These are phyloP conservation scores for Micropoecilia bifurca DNA, from an alignment of 2,797 vertebrate genomes.

Conservation along the genomic window DNA sequence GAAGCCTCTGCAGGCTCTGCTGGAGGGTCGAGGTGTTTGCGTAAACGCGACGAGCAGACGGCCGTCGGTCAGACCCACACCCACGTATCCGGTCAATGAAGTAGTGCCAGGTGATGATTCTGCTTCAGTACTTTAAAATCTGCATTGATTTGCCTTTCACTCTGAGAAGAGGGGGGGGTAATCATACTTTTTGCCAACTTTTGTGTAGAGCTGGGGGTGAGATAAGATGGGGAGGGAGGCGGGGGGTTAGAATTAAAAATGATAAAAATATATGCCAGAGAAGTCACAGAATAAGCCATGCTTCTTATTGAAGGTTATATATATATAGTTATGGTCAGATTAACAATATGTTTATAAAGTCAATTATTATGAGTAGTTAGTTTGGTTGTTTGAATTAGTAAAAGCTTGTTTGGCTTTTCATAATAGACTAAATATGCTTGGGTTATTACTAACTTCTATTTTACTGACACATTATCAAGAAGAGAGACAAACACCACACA, in stretches of 20 bases:
- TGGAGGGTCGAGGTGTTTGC: constrained; percentile 89
- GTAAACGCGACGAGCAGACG: constrained; percentile 75
- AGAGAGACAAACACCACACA: background rate
- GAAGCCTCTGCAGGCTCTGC: constrained; percentile 88
- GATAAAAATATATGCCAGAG: background rate
- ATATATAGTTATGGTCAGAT: background rate
- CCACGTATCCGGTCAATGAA: constrained; percentile 66
- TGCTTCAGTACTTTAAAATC: background rate
- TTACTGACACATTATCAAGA: background rate
- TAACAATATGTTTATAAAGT: background rate
- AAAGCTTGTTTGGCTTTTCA: background rate
- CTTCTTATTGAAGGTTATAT: background rate
- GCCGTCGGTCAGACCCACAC: constrained; percentile 44
- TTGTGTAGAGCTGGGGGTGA: background rate
- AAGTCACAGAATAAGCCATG: background rate
- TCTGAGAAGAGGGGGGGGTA: no score
- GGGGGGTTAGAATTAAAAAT: background rate
- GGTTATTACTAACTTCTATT: background rate
- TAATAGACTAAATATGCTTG: background rate
- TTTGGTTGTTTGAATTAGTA: background rate
- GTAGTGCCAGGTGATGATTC: constrained; percentile 74
- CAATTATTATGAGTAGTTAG: background rate
- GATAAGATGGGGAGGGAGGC: background rate
- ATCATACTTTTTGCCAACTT: background rate
- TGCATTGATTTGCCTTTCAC: background rate